Evolutionary conservation across 2,888 invertebrate genomes (phyloP).

Genomic region (Corbicula japonica): DNA sequence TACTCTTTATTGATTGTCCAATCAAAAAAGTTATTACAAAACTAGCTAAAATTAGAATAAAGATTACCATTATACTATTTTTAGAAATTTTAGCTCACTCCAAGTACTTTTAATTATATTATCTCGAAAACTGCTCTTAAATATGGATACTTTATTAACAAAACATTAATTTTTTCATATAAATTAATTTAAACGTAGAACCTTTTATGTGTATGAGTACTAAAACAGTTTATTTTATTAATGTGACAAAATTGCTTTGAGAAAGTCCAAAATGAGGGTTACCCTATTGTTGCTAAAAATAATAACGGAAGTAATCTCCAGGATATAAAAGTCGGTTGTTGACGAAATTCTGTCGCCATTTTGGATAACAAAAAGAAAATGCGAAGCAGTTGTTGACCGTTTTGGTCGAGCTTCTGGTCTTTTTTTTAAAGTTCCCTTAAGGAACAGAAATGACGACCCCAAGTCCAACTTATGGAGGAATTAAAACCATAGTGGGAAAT

Average conservation of each 20-base stretch:
- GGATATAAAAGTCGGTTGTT: background rate
- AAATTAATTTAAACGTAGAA: background rate
- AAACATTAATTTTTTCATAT: background rate
- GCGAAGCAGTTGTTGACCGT: background rate
- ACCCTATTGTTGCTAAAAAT: conserved; percentile 27
- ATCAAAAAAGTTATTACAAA: no score
- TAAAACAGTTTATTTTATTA: background rate
- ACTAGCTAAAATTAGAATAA: no score
- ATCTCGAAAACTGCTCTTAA: background rate
- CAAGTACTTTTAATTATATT: no score
- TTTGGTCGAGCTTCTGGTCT: conserved; percentile 18
- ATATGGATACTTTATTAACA: conserved; percentile 2
- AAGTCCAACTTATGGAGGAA: conserved; percentile 60
- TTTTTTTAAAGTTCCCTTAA: conserved; percentile 21
- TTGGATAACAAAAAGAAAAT: conserved; percentile 38
- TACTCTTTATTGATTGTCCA: no score
- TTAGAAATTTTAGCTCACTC: no score
- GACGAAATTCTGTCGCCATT: conserved; percentile 45
- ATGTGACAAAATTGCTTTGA: background rate
- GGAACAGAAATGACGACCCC: conserved; percentile 32
- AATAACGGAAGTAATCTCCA: conserved; percentile 8
- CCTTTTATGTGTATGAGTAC: background rate
- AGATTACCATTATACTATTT: no score
- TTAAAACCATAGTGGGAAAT: conserved; percentile 46
- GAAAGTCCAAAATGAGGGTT: background rate